These are phyloP conservation scores for Agriopis marginaria DNA, from an alignment of 2,888 invertebrate genomes.

Conservation along the genomic window DNA sequence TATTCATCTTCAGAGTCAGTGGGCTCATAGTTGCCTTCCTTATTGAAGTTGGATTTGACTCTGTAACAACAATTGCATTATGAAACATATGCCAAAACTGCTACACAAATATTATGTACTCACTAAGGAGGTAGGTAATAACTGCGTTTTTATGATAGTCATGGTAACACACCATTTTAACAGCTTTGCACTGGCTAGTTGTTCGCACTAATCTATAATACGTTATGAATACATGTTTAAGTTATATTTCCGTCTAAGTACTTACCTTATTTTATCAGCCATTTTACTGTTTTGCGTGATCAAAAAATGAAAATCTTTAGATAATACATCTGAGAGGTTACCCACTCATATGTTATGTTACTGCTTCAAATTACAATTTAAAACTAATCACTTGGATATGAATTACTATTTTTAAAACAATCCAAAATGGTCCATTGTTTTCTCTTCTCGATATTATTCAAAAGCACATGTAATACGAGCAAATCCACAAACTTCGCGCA, in stretches of 20 bases:
- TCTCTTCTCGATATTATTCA: not conserved
- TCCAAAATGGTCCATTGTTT: not conserved
- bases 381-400: not conserved
- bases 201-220: not conserved
- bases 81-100: not conserved
- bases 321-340: conserved; percentile 50
- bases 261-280: conserved; percentile 72
- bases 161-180: not conserved
- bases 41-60: conserved; percentile 71
- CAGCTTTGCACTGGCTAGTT: not conserved
- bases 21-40: conserved; percentile 86
- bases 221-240: not conserved
- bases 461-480: not conserved
- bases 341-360: not conserved
- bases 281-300: conserved; percentile 34
- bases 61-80: conserved; percentile 60
- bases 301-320: conserved; percentile 15
- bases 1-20: conserved; percentile 92
- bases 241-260: conserved; percentile 44
- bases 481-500: no score
- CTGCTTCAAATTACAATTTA: not conserved
- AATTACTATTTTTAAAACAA: not conserved
- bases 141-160: not conserved
- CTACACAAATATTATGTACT: not conserved
- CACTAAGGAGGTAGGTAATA: no score